phyloP scores from a whole-genome alignment of 2,113 vertebrate species.

The Nannobrachium achirus region DNA sequence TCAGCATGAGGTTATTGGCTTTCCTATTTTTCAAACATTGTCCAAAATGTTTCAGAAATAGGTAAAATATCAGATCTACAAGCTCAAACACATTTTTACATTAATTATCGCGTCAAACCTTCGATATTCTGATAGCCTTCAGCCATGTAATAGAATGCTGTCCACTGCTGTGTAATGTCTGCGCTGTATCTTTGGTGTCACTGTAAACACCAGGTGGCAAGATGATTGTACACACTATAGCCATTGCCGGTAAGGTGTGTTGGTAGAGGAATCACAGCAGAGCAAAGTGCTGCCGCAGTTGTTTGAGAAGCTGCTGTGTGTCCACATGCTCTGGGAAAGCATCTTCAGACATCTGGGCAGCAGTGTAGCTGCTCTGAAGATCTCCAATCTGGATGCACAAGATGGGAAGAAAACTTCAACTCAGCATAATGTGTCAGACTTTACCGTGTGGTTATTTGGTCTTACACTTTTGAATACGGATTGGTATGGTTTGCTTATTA shows the following conservation, averaged over 20 bases:
- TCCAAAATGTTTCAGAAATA: no score
- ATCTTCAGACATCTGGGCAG: constrained; percentile 88
- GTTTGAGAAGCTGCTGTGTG: constrained; percentile 90
- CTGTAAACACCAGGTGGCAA: neutral
- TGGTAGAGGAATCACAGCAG: constrained; percentile 76
- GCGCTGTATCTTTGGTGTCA: neutral
- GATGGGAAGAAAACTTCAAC: constrained; percentile 18
- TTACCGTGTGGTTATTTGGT: no score
- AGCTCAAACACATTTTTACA: neutral
- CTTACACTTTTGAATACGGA: no score
- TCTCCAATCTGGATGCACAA: constrained; percentile 87
- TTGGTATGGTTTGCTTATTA: neutral
- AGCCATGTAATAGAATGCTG: neutral
- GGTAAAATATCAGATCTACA: no score
- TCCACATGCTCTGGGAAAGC: constrained; percentile 94
- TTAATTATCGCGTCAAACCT: neutral
- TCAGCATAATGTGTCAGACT: neutral
- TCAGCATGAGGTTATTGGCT: neutral
- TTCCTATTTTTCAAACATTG: no score
- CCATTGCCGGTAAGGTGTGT: neutral
- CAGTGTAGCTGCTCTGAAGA: constrained; percentile 93
- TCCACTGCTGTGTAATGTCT: neutral
- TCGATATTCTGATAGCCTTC: neutral
- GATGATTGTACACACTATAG: neutral
- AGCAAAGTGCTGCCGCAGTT: constrained; percentile 90